Conservation (phyloP, 1,140 invertebrate genomes). For the Drosophila melanica region DNA sequence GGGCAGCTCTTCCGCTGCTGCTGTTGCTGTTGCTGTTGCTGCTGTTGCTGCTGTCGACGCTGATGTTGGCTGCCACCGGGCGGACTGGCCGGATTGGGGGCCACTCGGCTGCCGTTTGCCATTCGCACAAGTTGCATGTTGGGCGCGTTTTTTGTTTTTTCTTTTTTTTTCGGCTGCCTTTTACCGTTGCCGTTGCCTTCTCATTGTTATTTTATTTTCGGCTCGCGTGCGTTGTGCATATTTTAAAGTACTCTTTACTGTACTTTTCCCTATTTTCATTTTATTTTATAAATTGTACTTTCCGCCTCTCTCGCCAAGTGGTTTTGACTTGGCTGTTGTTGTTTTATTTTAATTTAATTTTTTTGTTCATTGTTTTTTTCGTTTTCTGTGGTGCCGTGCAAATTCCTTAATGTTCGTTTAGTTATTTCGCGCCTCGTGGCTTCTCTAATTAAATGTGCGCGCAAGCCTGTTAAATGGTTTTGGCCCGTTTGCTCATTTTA, state of each 20-base stretch:
- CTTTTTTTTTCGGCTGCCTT: slow-evolving; percentile 3
- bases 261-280: neutral
- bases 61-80: slow-evolving; percentile 10
- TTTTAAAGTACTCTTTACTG: slow-evolving; percentile 34
- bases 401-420: slow-evolving; percentile 16
- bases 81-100: slow-evolving; percentile 22
- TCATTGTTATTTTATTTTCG: slow-evolving; percentile 51
- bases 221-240: slow-evolving; percentile 56
- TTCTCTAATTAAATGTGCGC: slow-evolving; percentile 53
- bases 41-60: slow-evolving; percentile 18
- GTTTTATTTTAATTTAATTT: neutral
- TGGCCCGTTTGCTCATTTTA: slow-evolving; percentile 22
- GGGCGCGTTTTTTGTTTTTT: slow-evolving; percentile 30
- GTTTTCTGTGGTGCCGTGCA: slow-evolving; percentile 27
- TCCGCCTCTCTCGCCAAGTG: slow-evolving; percentile 10
- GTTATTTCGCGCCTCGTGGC: slow-evolving; percentile 13
- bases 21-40: slow-evolving; percentile 2
- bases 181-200: slow-evolving; percentile 8
- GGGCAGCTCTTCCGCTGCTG: slow-evolving; percentile 20
- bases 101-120: slow-evolving; percentile 60
- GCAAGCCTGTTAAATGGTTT: slow-evolving; percentile 47
- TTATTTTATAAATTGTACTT: slow-evolving; percentile 4
- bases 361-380: slow-evolving; percentile 10
- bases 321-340: neutral
- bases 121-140: slow-evolving; percentile 74